These are phyloP conservation scores for Spilogale gracilis DNA, from an alignment of 2,113 vertebrate genomes.

Conservation along the genomic window DNA sequence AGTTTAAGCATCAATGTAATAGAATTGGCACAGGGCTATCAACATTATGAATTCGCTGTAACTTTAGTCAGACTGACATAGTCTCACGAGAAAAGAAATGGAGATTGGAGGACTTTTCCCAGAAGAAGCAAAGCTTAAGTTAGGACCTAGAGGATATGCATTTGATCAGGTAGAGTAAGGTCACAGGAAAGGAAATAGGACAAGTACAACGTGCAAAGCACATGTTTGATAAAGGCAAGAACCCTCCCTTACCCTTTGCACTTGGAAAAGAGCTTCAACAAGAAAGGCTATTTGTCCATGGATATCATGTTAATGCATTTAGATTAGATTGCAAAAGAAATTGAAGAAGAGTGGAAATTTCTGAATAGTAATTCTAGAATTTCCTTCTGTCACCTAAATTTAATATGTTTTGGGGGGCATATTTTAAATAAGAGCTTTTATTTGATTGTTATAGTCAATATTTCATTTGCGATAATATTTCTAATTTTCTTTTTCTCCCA, in stretches of 20 bases:
- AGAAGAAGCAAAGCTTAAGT: not conserved
- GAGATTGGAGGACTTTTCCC: not conserved
- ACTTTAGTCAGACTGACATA: not conserved
- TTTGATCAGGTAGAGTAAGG: not conserved
- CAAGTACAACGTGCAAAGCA: not conserved
- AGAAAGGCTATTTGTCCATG: not conserved
- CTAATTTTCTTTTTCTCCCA: not conserved
- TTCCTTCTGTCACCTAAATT: not conserved
- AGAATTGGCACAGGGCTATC: not conserved
- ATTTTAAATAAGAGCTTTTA: not conserved
- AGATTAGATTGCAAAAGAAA: not conserved
- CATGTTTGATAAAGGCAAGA: not conserved
- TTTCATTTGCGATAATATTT: not conserved
- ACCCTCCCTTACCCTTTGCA: not conserved
- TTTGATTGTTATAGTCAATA: conserved; percentile 1
- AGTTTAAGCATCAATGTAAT: not conserved
- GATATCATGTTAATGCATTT: too few relatives aligned
- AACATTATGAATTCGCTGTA: not conserved
- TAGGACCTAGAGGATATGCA: not conserved
- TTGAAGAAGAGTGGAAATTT: not conserved
- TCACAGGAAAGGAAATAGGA: not conserved
- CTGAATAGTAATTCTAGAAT: not conserved
- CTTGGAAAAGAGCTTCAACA: not conserved
- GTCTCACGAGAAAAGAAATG: not conserved
- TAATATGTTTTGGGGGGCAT: not conserved